These are phyloP conservation scores for Cettia cetti DNA, from an alignment of 2,113 vertebrate genomes.

Conservation along the genomic window DNA sequence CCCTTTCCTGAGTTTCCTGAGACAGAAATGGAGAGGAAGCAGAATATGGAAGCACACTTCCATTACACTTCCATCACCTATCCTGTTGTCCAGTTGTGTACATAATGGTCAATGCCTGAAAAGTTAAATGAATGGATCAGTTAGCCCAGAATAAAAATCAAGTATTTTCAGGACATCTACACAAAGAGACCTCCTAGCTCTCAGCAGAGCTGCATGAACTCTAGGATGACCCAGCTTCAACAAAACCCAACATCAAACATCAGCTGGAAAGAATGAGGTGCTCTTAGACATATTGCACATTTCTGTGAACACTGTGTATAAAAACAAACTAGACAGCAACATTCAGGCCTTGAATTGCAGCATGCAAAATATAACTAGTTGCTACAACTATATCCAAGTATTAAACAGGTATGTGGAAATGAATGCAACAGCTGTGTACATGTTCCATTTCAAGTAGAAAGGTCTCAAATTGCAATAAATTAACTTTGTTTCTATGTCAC, in stretches of 20 bases:
- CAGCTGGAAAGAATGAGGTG: neutral
- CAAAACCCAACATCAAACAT: neutral
- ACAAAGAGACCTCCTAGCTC: neutral
- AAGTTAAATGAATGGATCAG: neutral
- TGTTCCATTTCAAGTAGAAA: accelerated
- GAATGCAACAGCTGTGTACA: neutral
- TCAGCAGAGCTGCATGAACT: neutral
- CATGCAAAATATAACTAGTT: neutral
- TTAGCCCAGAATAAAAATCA: neutral
- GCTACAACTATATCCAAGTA: neutral
- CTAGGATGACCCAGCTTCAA: neutral
- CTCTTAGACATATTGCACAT: accelerated
- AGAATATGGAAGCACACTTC: neutral
- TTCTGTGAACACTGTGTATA: neutral
- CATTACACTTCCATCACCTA: neutral
- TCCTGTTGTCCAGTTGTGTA: neutral
- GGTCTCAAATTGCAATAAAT: neutral
- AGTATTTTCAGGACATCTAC: neutral
- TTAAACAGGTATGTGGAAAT: neutral
- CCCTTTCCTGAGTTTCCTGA: neutral
- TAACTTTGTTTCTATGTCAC: neutral
- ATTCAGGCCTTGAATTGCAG: neutral
- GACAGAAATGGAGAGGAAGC: neutral
- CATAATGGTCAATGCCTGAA: accelerated
- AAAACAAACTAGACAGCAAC: neutral